Base-by-base conservation (phyloP, 2,888 invertebrate genomes). In the Shargacucullia verbasci region DNA sequence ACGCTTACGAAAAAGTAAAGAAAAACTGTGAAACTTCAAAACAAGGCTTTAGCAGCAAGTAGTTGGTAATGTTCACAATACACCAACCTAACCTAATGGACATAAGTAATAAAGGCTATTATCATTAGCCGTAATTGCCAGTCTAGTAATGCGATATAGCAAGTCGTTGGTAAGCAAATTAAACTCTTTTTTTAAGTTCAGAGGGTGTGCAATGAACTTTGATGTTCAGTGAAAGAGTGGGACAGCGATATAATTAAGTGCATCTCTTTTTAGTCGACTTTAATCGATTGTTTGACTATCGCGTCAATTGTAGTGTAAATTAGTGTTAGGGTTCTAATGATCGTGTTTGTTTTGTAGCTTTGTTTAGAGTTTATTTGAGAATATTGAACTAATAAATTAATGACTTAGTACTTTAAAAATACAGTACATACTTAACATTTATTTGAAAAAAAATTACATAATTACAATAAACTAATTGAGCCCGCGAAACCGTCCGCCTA, bases 51-150 rank as follows among this genome's bases (percentile, higher is more conserved):
- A 44, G 54, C 13, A 39, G 39, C 63, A 70, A 73, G 61, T 61
- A 70, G 69, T 59, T 66, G 48, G 76, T 79, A 77, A 79, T 74
- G 71, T 73, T 68, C 74, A 76, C 73, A 75, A 78, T 69, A 69
- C 66, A 31, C 57, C 70, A 62, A 70, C 73, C 39, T 70, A 67
- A 66, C 63, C 74, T 87, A 86, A 87, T 87, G 84, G 84, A 82
- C 80, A 82, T 80, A 78, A 82, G 84, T 86, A 86, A 87, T 86
- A 87, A 85, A 85, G 80, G 64, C 82, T 84, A 84, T 87, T 85
- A 87, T 88, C 88, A 86, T 88, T 87, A 88, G 83, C 70, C 70
- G 79, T 88, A 88, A 88, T 87, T 87, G 86, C 85, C 77, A 54
- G 47, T 67, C 77, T 78, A 75, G 79, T 79, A 76, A 76, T 74